Base-by-base conservation (phyloP, 2,797 vertebrate genomes). In the Karalla daura region DNA sequence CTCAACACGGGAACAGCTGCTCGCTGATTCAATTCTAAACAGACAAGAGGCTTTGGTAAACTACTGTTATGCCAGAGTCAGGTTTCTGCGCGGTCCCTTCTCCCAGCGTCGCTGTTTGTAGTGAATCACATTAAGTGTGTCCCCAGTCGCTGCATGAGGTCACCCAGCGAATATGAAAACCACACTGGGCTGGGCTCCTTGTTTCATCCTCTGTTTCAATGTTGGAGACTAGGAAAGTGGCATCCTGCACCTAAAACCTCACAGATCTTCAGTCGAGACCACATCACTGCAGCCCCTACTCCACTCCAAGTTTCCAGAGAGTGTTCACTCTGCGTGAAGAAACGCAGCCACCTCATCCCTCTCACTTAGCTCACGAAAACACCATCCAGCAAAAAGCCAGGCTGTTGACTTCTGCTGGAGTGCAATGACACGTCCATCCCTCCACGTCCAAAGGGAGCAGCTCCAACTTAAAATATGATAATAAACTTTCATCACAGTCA, bases 91-190 rank as follows among this genome's bases (percentile, higher is more conserved):
- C 50, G 49, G 23, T 35, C 44, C 51, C 17, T 9, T 60, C 41
- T 41, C 63, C 61, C 56, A 65, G 67, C 55, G 2, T 83, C 73
- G 6, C 41, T 70, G 76, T 82, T 83, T 93, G 88, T 91, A 89
- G 90, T 90, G 89, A 82, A 89, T 76, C 80, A 47, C 81, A 77
- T 83, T 49, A 76, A 92, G 80, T 81, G 88, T 90, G 93, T 93
- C 92, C 91, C 89, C 90, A 88, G 88, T 94, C 90, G 88, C 86
- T 85, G 92, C 43, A 87, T 91, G 90, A 92, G 92, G 78, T 92
- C 80, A 91, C 92, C 7, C 50, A 60, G 44, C 5, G 87, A 90
- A 92, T 92, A 94, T 94, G 92, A 91, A 89, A 96, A 94, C 89
- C 94, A 95, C 92, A 93, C 91, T 93, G 88, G 86, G 86, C 81